These are phyloP conservation scores for Porphyrio hochstetteri DNA, from an alignment of 2,113 vertebrate species.

Conservation along the genomic window DNA sequence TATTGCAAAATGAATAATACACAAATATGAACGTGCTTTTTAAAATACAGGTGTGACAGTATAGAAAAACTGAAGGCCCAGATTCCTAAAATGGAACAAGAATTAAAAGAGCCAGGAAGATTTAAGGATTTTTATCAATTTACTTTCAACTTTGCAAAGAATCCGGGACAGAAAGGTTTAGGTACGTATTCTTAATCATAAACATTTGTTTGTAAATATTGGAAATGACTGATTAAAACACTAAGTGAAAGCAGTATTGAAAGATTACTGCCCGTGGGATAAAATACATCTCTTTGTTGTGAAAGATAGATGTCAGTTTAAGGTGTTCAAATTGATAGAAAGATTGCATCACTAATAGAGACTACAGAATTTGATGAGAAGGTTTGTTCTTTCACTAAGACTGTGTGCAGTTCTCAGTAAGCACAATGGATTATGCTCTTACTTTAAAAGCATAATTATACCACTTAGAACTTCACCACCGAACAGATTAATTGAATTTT, in stretches of 20 bases:
- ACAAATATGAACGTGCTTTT: slow-evolving; percentile 47
- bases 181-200: slow-evolving; percentile 78
- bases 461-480: neutral
- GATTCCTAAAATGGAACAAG: slow-evolving; percentile 89
- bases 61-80: slow-evolving; percentile 89
- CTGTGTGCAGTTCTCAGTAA: neutral
- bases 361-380: neutral
- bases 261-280: neutral
- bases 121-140: slow-evolving; percentile 93
- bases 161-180: slow-evolving; percentile 88
- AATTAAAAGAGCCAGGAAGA: slow-evolving; percentile 86
- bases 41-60: slow-evolving; percentile 83
- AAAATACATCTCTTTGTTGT: neutral
- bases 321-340: neutral
- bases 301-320: neutral
- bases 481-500: slow-evolving; percentile 4
- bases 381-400: neutral
- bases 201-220: neutral
- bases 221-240: neutral
- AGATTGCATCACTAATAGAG: neutral
- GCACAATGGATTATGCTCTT: neutral
- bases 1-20: neutral
- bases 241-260: neutral
- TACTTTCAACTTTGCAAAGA: slow-evolving; percentile 91
- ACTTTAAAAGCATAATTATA: neutral